phyloP scores from a whole-genome alignment of 1,140 invertebrate genomes.

The Eupristina koningsbergeri region DNA sequence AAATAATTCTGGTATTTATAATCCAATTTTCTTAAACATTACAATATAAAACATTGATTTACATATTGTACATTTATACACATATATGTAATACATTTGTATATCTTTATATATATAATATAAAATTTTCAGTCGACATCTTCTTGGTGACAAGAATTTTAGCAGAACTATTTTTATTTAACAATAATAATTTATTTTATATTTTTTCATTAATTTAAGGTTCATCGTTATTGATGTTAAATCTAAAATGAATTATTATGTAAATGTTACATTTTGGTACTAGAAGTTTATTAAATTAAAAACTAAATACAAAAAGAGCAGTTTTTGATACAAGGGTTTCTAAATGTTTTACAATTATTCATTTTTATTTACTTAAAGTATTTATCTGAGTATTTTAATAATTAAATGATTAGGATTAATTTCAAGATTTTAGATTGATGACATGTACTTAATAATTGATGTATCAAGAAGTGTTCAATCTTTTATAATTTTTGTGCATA shows the following conservation, averaged over 20 bases:
- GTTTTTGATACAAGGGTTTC: constrained; percentile 94
- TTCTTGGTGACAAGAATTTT: too few species aligned
- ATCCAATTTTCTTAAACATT: too few species aligned
- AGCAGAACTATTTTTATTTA: too few species aligned
- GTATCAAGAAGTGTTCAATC: constrained; percentile 95
- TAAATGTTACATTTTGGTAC: constrained; percentile 87
- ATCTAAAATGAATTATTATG: constrained; percentile 97
- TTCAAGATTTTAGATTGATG: constrained; percentile 97
- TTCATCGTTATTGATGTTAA: constrained; percentile 96
- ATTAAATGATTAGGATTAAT: constrained; percentile 98
- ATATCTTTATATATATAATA: too few species aligned
- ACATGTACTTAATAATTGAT: constrained; percentile 99
- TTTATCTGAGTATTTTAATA: constrained; percentile 90
- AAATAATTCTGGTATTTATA: too few species aligned
- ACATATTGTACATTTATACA: too few species aligned
- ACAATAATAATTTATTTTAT: not conserved
- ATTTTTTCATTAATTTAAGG: constrained; percentile 77
- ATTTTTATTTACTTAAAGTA: constrained; percentile 95
- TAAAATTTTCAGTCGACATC: too few species aligned
- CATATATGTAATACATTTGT: too few species aligned
- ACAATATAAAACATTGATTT: too few species aligned
- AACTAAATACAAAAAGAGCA: constrained; percentile 91
- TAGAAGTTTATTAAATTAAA: constrained; percentile 91
- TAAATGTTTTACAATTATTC: constrained; percentile 97
- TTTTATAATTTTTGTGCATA: constrained; percentile 99